These are phyloP conservation scores for Drosophila anomalata DNA, from an alignment of 2,888 invertebrate species.

Conservation along the genomic window DNA sequence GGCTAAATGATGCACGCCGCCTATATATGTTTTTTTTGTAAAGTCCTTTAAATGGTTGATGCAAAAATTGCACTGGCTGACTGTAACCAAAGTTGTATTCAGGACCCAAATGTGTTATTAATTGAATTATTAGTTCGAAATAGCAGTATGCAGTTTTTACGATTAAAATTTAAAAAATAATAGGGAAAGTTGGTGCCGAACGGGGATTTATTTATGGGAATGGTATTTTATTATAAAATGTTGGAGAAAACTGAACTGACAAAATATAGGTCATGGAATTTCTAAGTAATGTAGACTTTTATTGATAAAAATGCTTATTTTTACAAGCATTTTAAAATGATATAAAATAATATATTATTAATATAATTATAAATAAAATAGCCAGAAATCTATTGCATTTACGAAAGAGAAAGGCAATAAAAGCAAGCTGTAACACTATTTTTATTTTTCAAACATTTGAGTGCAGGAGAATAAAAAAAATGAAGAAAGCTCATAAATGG, in stretches of 20 bases:
- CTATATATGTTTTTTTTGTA: conserved; percentile 33
- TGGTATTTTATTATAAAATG: too few relatives aligned
- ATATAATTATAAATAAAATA: too few relatives aligned
- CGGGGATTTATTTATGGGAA: too few relatives aligned
- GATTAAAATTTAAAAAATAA: neutral
- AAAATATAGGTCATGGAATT: too few relatives aligned
- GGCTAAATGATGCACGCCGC: conserved; percentile 53
- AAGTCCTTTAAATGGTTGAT: conserved; percentile 23
- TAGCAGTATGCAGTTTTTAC: conserved; percentile 34
- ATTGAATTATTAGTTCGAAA: conserved; percentile 71
- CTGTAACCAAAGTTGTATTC: conserved; percentile 45
- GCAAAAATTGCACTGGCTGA: conserved; percentile 57
- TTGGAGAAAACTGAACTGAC: too few relatives aligned
- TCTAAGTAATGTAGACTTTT: too few relatives aligned
- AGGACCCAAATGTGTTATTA: conserved; percentile 69
- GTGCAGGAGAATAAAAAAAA: conserved; percentile 10
- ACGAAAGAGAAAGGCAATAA: conserved; percentile 47
- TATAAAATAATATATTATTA: neutral
- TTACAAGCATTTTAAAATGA: neutral
- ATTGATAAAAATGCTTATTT: too few relatives aligned
- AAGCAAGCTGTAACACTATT: neutral
- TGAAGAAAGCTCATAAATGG: conserved; percentile 33
- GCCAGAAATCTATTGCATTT: conserved; percentile 19
- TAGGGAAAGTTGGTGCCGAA: neutral
- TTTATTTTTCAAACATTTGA: conserved; percentile 17